These are phyloP conservation scores for Meloidogyne chitwoodi DNA, from an alignment of 1,140 invertebrate species.

Conservation along the genomic window DNA sequence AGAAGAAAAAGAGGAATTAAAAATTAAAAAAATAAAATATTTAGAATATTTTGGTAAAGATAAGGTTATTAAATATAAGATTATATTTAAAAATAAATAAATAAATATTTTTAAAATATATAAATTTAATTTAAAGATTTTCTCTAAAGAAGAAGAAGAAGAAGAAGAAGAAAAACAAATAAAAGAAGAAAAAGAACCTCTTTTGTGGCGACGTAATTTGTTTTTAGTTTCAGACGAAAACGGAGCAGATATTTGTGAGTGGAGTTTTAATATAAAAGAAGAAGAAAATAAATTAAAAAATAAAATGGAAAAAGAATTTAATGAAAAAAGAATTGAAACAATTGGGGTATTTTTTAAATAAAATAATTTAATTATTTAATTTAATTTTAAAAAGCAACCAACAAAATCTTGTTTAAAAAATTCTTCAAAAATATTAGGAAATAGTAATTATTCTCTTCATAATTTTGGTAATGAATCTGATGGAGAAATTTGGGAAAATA, in stretches of 20 bases:
- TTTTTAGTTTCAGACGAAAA: slow-evolving; percentile 2
- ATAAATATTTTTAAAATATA: no score
- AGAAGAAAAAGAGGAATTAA: not conserved
- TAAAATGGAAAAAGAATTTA: not conserved
- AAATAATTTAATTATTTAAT: not conserved
- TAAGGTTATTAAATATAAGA: no score
- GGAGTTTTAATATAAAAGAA: not conserved
- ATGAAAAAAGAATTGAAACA: no score
- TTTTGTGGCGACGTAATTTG: not conserved
- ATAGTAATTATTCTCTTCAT: not conserved
- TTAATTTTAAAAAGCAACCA: not conserved
- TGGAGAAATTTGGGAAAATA: slow-evolving; percentile 4
- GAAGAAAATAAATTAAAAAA: not conserved
- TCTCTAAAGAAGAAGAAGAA: not conserved
- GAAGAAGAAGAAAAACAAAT: not conserved
- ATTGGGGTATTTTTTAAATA: no score
- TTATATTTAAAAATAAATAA: no score
- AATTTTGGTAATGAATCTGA: not conserved
- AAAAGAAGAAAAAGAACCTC: not conserved
- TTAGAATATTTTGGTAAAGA: not conserved
- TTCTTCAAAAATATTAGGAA: not conserved
- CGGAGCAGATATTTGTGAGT: slow-evolving; percentile 19
- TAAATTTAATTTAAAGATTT: not conserved
- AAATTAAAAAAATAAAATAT: not conserved
- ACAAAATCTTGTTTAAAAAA: not conserved